Evolutionary conservation across 2,113 vertebrate genomes (phyloP), one percentile per base, ranked within the genome.

Genomic region (Sinocyclocheilus maitianheensis): DNA sequence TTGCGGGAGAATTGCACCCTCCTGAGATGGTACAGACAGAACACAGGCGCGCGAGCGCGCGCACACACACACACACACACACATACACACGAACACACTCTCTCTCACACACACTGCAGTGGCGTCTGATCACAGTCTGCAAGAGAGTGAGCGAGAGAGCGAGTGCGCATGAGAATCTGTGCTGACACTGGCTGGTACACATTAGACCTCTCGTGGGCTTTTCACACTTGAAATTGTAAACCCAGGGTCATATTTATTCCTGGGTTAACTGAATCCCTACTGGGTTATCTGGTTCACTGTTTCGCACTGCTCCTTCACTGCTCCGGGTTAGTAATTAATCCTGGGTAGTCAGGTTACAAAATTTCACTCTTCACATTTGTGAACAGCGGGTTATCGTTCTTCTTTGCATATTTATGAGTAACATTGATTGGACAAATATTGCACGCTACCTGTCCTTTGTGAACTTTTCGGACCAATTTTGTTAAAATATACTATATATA

Each of bases 1-100:
- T 65, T 60, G 77, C 85, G 75, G 77, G 83, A 77, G 85, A 71
- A 55, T 75, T 84, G 85, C 62, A 85, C 82, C 85, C 51, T 72
- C 67, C 88, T 84, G 82, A 51, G 75, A 86, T 88, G 81, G 87
- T 62, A 84, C 76, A 77, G 83, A 72, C 77, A 24, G 40, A 51
- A 77, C 46, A 60, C 65, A 37, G 58, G 5, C 40, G 34, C 26
- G 6, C 55, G 20, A 6, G 0, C 40, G 0, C 48, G 14, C 53
- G 48, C 43, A 55, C 40, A 67, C 53, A 40, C 58, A 71, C 43
- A 46, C 43, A 46, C 43, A 46, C 43, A 46, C 43, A 46, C 7
- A 43, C 43, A 8, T 0, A 43, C 7, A 8, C 7, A 9, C 7
- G 7, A 7, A 9, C 43, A 8, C 43, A 8, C 43, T 43, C 43